Conservation (phyloP, 2,888 invertebrate species). For the Cynaeus angustus region DNA sequence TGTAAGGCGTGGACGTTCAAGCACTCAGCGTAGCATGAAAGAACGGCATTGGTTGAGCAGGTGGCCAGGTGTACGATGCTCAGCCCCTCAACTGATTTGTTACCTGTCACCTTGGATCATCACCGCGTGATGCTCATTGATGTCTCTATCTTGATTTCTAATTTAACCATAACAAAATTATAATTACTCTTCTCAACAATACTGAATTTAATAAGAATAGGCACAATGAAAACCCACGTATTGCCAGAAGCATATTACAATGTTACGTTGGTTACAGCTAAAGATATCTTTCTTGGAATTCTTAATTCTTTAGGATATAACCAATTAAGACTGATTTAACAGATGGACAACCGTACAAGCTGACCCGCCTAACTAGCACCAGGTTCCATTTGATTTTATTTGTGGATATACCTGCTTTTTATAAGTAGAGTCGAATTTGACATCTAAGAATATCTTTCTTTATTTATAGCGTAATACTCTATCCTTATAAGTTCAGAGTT, state of each 20-base stretch:
- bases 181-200: slow-evolving; percentile 25
- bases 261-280: slow-evolving; percentile 6
- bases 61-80: slow-evolving; percentile 62
- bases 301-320: slow-evolving; percentile 32
- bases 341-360: slow-evolving; percentile 26
- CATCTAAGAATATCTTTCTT: background rate
- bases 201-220: slow-evolving; percentile 13
- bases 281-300: slow-evolving; percentile 25
- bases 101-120: slow-evolving; percentile 64
- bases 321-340: slow-evolving; percentile 35
- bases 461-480: too few species aligned
- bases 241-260: slow-evolving; percentile 21
- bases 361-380: slow-evolving; percentile 9
- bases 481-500: too few species aligned
- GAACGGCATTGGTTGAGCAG: slow-evolving; percentile 60
- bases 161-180: slow-evolving; percentile 38
- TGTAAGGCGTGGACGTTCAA: slow-evolving; percentile 39
- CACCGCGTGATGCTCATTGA: slow-evolving; percentile 59
- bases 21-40: slow-evolving; percentile 29
- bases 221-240: slow-evolving; percentile 15
- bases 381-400: background rate
- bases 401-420: background rate
- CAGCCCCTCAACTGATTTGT: slow-evolving; percentile 65
- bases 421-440: background rate
- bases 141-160: slow-evolving; percentile 59